Percentiles rank a stretch among this genome's conserved stretches.
Conservation (phyloP, 1,140 invertebrate species). For the Drosophila punjabiensis region DNA sequence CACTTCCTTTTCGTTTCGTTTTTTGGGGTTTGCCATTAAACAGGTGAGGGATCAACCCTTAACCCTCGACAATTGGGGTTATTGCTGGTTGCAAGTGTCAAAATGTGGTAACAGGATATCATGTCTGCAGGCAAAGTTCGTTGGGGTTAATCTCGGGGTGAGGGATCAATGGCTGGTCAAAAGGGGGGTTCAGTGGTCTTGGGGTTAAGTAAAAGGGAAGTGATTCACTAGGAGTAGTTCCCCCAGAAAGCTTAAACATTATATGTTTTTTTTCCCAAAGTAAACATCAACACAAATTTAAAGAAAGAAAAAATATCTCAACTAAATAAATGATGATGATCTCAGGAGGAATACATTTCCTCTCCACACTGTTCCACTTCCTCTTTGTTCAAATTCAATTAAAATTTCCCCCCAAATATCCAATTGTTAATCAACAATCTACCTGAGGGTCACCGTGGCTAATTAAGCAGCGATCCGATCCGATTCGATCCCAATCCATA, state of each 20-base stretch:
- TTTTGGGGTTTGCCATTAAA: constrained; percentile 45
- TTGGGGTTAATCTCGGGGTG: constrained; percentile 37
- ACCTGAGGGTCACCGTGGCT: constrained; percentile 40
- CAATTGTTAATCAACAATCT: constrained; percentile 29
- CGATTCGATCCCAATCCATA: constrained; percentile 3
- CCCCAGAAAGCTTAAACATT: background rate
- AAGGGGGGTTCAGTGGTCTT: constrained; percentile 16
- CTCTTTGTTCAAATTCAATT: constrained; percentile 32
- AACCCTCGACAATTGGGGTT: constrained; percentile 32
- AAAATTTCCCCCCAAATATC: constrained; percentile 23
- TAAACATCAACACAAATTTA: background rate
- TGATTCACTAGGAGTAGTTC: constrained; percentile 5
- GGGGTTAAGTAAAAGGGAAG: constrained; percentile 12
- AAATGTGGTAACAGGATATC: constrained; percentile 43
- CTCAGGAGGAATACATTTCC: constrained; percentile 13
- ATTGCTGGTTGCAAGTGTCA: constrained; percentile 28
- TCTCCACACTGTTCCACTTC: constrained; percentile 5
- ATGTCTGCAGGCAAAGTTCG: background rate
- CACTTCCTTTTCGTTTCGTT: constrained; percentile 76
- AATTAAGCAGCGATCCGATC: constrained; percentile 39
- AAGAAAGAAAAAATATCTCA: background rate
- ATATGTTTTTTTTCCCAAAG: too few species aligned
- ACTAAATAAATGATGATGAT: constrained; percentile 14
- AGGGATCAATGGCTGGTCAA: constrained; percentile 28
- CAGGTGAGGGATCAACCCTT: constrained; percentile 58